Evolutionary conservation across 2,888 invertebrate genomes (phyloP).

Genomic region (Exephanes ischioxanthus): DNA sequence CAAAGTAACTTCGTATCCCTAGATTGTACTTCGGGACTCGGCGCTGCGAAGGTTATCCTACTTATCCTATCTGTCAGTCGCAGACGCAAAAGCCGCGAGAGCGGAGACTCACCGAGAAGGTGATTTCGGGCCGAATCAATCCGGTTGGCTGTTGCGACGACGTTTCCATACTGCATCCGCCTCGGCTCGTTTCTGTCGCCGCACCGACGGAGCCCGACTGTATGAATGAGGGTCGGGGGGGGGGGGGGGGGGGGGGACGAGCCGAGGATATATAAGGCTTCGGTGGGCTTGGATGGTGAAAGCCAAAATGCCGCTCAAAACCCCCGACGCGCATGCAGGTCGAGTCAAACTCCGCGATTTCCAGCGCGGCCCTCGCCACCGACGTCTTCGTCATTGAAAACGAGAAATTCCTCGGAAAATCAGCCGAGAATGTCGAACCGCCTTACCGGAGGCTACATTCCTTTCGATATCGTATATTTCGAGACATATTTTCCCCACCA

Average conservation of each 20-base stretch:
- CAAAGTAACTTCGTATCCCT: too few species aligned
- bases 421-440: slow-evolving; percentile 16
- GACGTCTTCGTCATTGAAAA: slow-evolving; percentile 19
- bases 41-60: slow-evolving; percentile 39
- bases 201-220: not conserved
- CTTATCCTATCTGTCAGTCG: slow-evolving; percentile 67
- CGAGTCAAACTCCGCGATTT: slow-evolving; percentile 78
- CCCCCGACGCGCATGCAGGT: slow-evolving; percentile 74
- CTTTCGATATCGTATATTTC: slow-evolving; percentile 49
- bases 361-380: slow-evolving; percentile 28
- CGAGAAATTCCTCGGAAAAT: slow-evolving; percentile 17
- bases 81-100: slow-evolving; percentile 64
- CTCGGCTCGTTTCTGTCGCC: slow-evolving; percentile 8
- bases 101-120: slow-evolving; percentile 50
- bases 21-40: not conserved
- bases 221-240: slow-evolving; percentile 13
- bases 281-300: slow-evolving; percentile 43
- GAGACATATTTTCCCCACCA: slow-evolving; percentile 57
- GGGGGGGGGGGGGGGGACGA: not conserved
- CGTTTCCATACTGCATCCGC: slow-evolving; percentile 13
- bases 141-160: slow-evolving; percentile 22
- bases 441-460: slow-evolving; percentile 47
- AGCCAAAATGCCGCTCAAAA: slow-evolving; percentile 77
- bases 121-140: slow-evolving; percentile 47
- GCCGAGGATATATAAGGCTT: slow-evolving; percentile 7